phyloP scores from a whole-genome alignment of 1,140 invertebrate genomes.

The Drosophila orena region DNA sequence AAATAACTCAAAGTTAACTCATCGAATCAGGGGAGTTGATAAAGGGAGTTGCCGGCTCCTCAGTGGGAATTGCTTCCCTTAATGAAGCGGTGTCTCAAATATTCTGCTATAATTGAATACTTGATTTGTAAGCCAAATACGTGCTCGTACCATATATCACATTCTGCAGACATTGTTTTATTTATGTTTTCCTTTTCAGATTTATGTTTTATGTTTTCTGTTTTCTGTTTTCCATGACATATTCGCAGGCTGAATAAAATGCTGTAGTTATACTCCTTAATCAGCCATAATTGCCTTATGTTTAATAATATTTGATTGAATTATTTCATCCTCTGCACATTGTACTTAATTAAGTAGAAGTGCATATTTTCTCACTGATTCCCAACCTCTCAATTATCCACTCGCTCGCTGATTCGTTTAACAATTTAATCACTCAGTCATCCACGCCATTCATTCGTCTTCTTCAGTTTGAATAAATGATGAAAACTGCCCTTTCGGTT shows the following conservation, averaged over 20 bases:
- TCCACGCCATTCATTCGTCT: conserved; percentile 16
- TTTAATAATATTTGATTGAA: not conserved
- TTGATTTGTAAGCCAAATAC: conserved; percentile 14
- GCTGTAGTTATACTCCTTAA: not conserved
- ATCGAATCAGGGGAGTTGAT: conserved; percentile 38
- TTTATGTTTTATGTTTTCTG: not conserved
- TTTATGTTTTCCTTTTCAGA: not conserved
- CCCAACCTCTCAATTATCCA: conserved; percentile 3
- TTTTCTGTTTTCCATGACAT: too few relatives aligned
- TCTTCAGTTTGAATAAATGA: conserved; percentile 45
- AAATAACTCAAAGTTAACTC: conserved; percentile 51
- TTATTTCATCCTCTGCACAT: not conserved
- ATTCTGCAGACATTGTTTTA: conserved; percentile 1
- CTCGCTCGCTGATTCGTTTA: conserved; percentile 1
- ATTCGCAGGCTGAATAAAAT: too few relatives aligned
- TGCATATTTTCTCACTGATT: not conserved
- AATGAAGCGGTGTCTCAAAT: conserved; percentile 41
- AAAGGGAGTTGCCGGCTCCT: conserved; percentile 21
- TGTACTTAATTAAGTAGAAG: not conserved
- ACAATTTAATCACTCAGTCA: conserved; percentile 29
- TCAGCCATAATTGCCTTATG: not conserved
- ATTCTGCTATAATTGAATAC: conserved; percentile 42
- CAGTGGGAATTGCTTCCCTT: conserved; percentile 37
- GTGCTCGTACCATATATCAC: not conserved
- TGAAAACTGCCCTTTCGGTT: conserved; percentile 1